Evolutionary conservation across 2,797 vertebrate species (phyloP).

Genomic region (Alca torda): DNA sequence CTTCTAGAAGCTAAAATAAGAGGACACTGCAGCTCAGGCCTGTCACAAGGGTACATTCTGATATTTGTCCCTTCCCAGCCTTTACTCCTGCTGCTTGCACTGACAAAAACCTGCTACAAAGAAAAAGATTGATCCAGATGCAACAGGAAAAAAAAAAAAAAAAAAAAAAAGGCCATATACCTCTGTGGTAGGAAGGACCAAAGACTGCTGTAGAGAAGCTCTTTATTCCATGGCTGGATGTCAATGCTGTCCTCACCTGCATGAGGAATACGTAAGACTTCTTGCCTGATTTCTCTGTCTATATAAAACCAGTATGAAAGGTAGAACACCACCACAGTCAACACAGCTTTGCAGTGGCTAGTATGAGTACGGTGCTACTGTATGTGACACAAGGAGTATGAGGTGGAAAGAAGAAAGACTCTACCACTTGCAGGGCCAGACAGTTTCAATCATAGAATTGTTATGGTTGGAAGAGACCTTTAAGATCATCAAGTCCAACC

Average conservation of each 20-base stretch:
- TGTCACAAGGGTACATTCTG: neutral
- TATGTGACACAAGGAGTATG: too few relatives aligned
- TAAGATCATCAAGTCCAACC: neutral
- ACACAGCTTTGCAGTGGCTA: neutral
- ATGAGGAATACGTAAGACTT: neutral
- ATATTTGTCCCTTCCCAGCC: neutral
- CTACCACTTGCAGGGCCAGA: neutral
- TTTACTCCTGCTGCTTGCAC: neutral
- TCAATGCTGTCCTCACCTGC: neutral
- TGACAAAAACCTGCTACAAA: neutral
- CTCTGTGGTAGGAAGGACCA: neutral
- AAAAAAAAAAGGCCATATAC: neutral
- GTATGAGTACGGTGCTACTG: neutral
- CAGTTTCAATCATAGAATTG: neutral
- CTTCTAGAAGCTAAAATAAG: neutral
- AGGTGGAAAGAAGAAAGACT: neutral
- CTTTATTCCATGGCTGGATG: neutral
- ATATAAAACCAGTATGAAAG: neutral
- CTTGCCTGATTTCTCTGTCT: neutral
- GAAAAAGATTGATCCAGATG: neutral
- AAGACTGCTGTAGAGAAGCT: neutral
- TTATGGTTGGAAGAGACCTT: neutral
- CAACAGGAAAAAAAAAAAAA: neutral
- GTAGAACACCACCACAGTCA: neutral
- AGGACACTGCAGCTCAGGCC: neutral